Conservation (phyloP, 2,888 invertebrate species). For the Cryptocheilus praepositus region DNA sequence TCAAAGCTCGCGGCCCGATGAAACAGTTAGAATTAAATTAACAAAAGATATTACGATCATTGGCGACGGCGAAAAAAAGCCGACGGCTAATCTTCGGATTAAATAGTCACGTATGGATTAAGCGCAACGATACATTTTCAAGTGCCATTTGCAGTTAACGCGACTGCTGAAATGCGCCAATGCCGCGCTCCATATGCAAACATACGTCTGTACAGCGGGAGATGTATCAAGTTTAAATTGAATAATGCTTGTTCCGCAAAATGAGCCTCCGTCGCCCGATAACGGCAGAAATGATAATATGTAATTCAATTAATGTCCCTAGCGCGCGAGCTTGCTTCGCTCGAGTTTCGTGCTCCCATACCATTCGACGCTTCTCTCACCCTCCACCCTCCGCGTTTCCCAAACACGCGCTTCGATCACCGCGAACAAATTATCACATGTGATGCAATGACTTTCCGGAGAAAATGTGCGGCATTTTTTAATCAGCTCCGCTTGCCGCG, state of each 20-base stretch:
- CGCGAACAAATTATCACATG: background rate
- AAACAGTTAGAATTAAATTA: background rate
- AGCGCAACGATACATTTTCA: conserved; percentile 18
- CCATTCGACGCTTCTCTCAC: background rate
- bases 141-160: conserved; percentile 16
- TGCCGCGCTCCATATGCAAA: conserved; percentile 18
- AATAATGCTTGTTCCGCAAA: conserved; percentile 54
- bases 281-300: conserved; percentile 55
- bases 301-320: conserved; percentile 57
- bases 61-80: background rate
- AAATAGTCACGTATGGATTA: background rate
- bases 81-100: conserved; percentile 11
- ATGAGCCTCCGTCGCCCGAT: conserved; percentile 53
- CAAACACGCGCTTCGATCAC: background rate
- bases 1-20: too few species aligned
- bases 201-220: conserved; percentile 39
- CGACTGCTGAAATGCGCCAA: conserved; percentile 24
- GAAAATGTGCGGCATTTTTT: background rate
- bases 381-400: background rate
- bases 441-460: background rate
- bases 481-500: background rate
- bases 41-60: background rate
- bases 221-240: conserved; percentile 57
- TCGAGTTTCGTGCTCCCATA: conserved; percentile 28
- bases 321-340: conserved; percentile 27